phyloP scores from a whole-genome alignment of 1,140 invertebrate species.

The Zaprionus tsacasi region DNA sequence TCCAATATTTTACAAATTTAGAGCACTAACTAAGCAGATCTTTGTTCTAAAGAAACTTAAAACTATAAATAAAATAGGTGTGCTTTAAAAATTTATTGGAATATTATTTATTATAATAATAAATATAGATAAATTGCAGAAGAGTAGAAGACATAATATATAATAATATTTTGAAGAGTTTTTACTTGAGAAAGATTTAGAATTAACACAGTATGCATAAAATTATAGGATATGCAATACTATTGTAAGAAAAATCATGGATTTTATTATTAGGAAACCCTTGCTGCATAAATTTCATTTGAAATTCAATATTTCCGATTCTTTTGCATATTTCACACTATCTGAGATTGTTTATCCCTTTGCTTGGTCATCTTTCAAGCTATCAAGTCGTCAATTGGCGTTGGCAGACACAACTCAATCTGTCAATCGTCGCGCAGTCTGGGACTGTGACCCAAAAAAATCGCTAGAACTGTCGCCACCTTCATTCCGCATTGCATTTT shows the following conservation, averaged over 20 bases:
- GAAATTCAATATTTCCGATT: neutral
- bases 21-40: neutral
- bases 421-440: slow-evolving; percentile 38
- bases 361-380: slow-evolving; percentile 8
- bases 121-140: neutral
- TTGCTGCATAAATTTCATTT: no score
- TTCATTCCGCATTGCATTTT: slow-evolving; percentile 51
- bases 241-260: no score
- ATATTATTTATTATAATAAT: no score
- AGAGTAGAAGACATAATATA: neutral
- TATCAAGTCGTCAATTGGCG: slow-evolving; percentile 34
- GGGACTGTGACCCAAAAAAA: slow-evolving; percentile 47
- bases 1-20: no score
- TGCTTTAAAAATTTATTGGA: no score
- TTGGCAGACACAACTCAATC: slow-evolving; percentile 36
- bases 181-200: neutral
- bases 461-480: slow-evolving; percentile 42
- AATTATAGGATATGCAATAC: neutral
- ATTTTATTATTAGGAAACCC: neutral
- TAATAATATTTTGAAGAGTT: neutral
- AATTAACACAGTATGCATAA: neutral
- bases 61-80: no score
- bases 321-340: neutral
- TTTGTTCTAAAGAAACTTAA: neutral
- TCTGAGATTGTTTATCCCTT: neutral